Percentiles rank a stretch among this genome's conserved stretches.
Evolutionary conservation across 2,113 vertebrate species (phyloP).

Genomic region (Xiphophorus hellerii): DNA sequence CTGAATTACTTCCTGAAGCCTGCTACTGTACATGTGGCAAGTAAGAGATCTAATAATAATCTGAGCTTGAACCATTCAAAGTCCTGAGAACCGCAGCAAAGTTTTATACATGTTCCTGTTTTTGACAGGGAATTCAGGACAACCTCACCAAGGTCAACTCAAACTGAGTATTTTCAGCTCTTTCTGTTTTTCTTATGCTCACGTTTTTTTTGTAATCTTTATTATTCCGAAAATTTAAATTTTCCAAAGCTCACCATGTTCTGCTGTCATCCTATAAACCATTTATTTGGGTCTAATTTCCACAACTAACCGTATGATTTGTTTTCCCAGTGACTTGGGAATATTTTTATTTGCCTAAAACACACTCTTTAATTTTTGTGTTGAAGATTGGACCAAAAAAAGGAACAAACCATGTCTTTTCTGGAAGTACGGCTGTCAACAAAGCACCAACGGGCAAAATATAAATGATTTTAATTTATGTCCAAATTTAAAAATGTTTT

Average conservation of each 20-base stretch:
- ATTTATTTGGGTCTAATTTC: no score
- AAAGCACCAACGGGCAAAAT: not conserved
- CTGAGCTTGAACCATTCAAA: not conserved
- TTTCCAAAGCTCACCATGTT: no score
- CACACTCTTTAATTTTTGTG: not conserved
- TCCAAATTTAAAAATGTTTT: not conserved
- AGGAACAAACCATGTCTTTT: not conserved
- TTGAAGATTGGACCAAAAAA: not conserved
- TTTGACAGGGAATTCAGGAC: not conserved
- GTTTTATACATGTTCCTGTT: not conserved
- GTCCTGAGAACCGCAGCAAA: not conserved
- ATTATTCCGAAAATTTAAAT: not conserved
- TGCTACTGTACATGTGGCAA: conserved; percentile 22
- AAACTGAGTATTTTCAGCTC: not conserved
- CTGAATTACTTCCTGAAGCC: conserved; percentile 41
- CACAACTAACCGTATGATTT: no score
- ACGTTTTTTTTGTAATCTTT: not conserved
- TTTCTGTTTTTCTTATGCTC: not conserved
- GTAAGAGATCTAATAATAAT: conserved; percentile 25
- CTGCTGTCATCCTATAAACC: not conserved
- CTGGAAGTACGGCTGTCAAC: not conserved
- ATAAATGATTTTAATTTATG: not conserved
- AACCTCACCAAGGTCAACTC: not conserved
- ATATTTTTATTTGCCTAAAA: no score
- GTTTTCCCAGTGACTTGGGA: no score